phyloP scores from a whole-genome alignment of 2,113 vertebrate genomes.

The Panthera uncia region DNA sequence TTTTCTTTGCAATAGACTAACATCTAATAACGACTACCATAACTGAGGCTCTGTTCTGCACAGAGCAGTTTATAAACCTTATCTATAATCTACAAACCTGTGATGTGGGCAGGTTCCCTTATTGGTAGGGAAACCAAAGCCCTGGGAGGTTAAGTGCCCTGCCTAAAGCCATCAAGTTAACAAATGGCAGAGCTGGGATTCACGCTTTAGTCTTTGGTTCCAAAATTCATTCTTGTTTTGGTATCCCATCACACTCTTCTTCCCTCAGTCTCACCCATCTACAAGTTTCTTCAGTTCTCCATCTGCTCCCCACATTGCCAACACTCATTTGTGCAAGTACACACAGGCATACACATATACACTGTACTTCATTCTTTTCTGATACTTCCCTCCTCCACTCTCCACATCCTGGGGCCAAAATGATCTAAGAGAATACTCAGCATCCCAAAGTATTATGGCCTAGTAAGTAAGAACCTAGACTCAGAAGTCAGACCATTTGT shows the following conservation, averaged over 20 bases:
- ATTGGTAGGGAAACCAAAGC: constrained; percentile 20
- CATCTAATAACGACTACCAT: neutral
- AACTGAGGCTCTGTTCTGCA: neutral
- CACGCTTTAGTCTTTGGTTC: neutral
- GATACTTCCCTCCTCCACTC: neutral
- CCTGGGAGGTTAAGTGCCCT: neutral
- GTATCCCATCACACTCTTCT: neutral
- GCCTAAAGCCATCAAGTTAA: constrained; percentile 2
- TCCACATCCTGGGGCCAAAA: constrained; percentile 28
- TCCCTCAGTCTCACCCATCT: constrained; percentile 17
- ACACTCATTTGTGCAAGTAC: neutral
- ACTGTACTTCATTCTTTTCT: constrained; percentile 23
- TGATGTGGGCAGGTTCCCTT: neutral
- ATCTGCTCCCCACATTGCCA: constrained; percentile 56
- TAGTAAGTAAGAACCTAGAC: neutral
- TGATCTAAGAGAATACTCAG: constrained; percentile 13
- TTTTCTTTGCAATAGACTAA: constrained; percentile 36
- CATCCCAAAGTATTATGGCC: neutral
- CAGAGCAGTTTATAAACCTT: neutral
- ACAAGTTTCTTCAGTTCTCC: constrained; percentile 15
- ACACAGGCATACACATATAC: neutral
- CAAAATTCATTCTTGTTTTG: constrained; percentile 33
- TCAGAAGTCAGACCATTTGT: neutral
- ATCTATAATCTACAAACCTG: constrained; percentile 25
- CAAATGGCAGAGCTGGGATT: neutral